Evolutionary conservation across 2,888 invertebrate genomes (phyloP).

Genomic region (Rotaria socialis): DNA sequence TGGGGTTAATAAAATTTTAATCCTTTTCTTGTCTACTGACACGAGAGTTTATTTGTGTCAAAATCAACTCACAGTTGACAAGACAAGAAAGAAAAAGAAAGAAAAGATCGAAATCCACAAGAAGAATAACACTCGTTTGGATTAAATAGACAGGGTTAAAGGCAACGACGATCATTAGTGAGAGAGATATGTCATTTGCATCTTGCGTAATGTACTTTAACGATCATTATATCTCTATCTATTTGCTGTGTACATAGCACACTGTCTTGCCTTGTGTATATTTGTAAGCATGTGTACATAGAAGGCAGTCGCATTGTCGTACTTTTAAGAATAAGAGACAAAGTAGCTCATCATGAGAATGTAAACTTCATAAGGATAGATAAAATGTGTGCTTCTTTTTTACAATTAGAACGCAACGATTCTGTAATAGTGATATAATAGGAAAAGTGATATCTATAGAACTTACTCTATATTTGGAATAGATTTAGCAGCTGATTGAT

Average conservation of each 20-base stretch:
- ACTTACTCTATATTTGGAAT: neutral
- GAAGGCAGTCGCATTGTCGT: neutral
- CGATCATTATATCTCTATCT: conserved; percentile 25
- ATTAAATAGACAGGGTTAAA: neutral
- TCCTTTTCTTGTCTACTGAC: neutral
- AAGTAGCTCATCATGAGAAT: neutral
- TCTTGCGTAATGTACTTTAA: conserved; percentile 1
- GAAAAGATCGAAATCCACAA: neutral
- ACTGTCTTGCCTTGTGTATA: neutral
- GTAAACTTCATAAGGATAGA: neutral
- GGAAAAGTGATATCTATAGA: neutral
- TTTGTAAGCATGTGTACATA: neutral
- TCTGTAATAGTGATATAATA: neutral
- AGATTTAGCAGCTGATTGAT: neutral
- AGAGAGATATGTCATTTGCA: conserved; percentile 16
- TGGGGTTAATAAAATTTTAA: neutral
- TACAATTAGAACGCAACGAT: neutral
- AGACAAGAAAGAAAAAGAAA: neutral
- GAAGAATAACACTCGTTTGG: neutral
- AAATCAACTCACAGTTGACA: neutral
- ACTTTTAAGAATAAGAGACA: neutral
- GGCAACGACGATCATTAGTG: neutral
- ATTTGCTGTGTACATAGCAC: neutral
- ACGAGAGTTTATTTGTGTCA: neutral
- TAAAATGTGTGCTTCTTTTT: neutral